Percentiles rank a stretch among this genome's conserved stretches.
Evolutionary conservation across 2,113 vertebrate species (phyloP).

Genomic region (Alosa alosa): DNA sequence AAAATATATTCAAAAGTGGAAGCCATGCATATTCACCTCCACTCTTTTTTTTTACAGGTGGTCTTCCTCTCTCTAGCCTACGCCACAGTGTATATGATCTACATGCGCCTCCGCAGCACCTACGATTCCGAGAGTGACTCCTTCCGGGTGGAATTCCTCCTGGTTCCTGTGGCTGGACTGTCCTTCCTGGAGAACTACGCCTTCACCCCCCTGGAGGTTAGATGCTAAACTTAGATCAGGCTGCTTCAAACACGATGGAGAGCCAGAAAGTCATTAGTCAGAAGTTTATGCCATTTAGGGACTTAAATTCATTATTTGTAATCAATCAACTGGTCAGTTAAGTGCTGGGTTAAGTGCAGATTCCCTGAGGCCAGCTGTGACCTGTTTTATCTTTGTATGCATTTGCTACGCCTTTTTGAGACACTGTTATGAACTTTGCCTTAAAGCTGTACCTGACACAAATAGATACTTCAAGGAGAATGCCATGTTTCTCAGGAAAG

Average conservation of each 20-base stretch:
- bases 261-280: not conserved
- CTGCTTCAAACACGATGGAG: not conserved
- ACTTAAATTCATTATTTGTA: not conserved
- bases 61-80: conserved; percentile 89
- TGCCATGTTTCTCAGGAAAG: no score
- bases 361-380: not conserved
- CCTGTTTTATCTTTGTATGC: not conserved
- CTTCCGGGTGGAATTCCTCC: conserved; percentile 90
- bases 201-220: conserved; percentile 88
- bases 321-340: not conserved
- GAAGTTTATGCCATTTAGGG: not conserved
- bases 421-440: not conserved
- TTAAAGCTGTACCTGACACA: no score
- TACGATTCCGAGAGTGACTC: conserved; percentile 87
- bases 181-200: conserved; percentile 92
- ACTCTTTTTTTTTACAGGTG: conserved; percentile 68
- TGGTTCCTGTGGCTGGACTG: conserved; percentile 88
- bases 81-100: conserved; percentile 89
- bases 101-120: conserved; percentile 81
- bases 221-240: not conserved
- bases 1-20: no score
- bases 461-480: no score
- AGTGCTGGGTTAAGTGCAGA: not conserved
- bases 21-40: not conserved
- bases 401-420: no score